Conservation (phyloP, 2,888 invertebrate species). For the Ditula angustiorana region DNA sequence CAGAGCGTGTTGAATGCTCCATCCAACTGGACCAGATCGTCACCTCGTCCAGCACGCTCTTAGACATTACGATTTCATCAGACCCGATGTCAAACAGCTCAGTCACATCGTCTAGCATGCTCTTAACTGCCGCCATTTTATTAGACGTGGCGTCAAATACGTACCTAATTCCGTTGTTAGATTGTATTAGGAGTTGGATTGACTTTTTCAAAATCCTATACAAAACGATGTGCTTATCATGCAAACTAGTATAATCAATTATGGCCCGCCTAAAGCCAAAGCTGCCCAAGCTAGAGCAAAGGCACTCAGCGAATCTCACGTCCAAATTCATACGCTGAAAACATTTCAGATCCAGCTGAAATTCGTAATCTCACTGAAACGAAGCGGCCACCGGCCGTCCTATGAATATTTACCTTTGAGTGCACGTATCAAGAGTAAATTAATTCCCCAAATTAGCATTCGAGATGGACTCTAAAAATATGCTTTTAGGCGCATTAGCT, state of each 20-base stretch:
- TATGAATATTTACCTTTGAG: constrained; percentile 27
- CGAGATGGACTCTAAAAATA: constrained; percentile 20
- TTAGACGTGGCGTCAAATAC: too few species aligned
- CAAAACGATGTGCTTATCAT: too few species aligned
- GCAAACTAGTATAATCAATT: neutral
- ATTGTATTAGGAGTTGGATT: too few species aligned
- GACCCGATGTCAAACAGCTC: too few species aligned
- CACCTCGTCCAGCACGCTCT: too few species aligned
- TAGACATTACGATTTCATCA: too few species aligned
- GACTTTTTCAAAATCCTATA: too few species aligned
- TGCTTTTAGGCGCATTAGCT: constrained; percentile 27
- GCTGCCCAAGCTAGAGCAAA: neutral
- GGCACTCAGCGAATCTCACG: neutral
- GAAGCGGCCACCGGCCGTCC: constrained; percentile 15
- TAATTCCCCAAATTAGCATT: constrained; percentile 27
- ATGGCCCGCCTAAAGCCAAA: neutral
- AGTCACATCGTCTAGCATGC: too few species aligned
- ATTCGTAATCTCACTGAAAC: constrained; percentile 15
- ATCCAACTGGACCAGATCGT: too few species aligned
- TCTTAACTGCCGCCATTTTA: too few species aligned
- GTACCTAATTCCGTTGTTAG: too few species aligned
- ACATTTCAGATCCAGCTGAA: neutral
- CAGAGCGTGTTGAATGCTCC: too few species aligned
- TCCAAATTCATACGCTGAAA: neutral
- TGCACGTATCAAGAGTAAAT: constrained; percentile 24